Evolutionary conservation across 2,797 vertebrate genomes (phyloP).

Genomic region (Apogon talboti): DNA sequence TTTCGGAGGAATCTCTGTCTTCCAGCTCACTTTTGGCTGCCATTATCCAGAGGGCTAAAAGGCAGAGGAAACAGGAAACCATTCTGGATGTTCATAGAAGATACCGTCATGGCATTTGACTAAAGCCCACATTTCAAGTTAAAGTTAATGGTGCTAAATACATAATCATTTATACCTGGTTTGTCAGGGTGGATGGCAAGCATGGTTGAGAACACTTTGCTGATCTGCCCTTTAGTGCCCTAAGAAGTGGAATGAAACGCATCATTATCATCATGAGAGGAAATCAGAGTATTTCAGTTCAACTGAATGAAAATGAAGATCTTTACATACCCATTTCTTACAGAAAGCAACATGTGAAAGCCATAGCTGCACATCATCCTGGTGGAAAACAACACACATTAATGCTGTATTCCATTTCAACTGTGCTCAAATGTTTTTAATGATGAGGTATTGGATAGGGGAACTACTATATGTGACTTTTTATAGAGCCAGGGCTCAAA

Average conservation of each 20-base stretch:
- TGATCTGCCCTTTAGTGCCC: conserved; percentile 88
- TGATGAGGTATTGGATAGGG: too few relatives aligned
- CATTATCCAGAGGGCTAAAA: conserved; percentile 94
- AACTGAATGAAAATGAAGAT: neutral
- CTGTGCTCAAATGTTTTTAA: neutral
- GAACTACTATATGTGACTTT: too few relatives aligned
- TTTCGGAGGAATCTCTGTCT: conserved; percentile 91
- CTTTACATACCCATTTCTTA: conserved; percentile 94
- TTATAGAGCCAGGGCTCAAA: too few relatives aligned
- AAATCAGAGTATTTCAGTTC: neutral
- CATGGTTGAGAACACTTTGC: conserved; percentile 93
- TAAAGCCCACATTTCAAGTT: neutral
- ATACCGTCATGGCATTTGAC: neutral
- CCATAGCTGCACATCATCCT: conserved; percentile 97
- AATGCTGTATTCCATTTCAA: neutral
- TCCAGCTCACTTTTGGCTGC: conserved; percentile 98
- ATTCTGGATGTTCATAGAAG: neutral
- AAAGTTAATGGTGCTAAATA: conserved; percentile 2
- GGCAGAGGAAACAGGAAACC: neutral
- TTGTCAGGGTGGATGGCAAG: conserved; percentile 96
- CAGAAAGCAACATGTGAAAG: conserved; percentile 94
- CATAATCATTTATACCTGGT: conserved; percentile 86
- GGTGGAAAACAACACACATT: conserved; percentile 13
- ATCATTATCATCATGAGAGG: neutral
- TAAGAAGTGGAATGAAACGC: conserved; percentile 57